Percentiles rank a stretch among this genome's conserved stretches.
Conservation (phyloP, 2,113 vertebrate species). For the Ranitomeya variabilis region DNA sequence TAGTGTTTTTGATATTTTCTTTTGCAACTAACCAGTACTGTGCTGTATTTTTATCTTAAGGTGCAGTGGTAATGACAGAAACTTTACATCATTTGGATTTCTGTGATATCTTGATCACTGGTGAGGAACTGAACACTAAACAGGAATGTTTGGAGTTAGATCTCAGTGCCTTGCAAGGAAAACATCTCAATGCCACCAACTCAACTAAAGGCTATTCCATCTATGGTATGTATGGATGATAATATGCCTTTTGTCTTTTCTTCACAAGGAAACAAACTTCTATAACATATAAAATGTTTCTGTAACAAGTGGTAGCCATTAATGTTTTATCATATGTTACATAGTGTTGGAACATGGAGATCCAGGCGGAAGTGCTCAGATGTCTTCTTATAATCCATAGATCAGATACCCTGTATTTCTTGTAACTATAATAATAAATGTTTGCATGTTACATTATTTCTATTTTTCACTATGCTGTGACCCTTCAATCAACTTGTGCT, state of each 20-base stretch:
- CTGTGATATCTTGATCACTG: conserved; percentile 91
- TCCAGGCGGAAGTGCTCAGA: background rate
- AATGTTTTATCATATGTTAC: background rate
- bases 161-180: conserved; percentile 76
- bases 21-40: background rate
- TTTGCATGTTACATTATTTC: background rate
- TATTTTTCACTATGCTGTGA: background rate
- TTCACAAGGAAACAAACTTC: background rate
- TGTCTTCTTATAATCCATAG: background rate
- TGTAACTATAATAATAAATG: background rate
- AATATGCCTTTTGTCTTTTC: background rate
- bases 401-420: background rate
- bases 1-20: background rate
- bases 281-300: background rate
- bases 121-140: conserved; percentile 81
- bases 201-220: conserved; percentile 93
- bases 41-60: conserved; percentile 67
- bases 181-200: conserved; percentile 92
- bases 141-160: conserved; percentile 88
- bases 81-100: conserved; percentile 94
- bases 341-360: background rate
- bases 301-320: background rate
- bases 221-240: conserved; percentile 78
- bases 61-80: conserved; percentile 80
- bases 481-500: background rate